phyloP scores from a whole-genome alignment of 2,888 invertebrate genomes.

The Elysia crispata region DNA sequence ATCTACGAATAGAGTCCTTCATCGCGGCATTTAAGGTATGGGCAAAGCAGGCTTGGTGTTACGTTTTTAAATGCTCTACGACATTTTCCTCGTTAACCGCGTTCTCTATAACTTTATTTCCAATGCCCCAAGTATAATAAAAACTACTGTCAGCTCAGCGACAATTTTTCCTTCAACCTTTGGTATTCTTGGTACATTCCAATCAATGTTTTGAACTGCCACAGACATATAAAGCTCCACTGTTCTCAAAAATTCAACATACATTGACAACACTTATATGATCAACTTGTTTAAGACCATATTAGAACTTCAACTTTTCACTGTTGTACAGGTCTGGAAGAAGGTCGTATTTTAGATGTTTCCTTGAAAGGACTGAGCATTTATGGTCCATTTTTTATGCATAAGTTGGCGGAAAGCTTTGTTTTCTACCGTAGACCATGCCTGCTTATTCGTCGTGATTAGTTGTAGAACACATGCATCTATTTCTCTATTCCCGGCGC shows the following conservation, averaged over 20 bases:
- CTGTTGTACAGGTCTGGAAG: slow-evolving; percentile 21
- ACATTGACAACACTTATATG: background rate
- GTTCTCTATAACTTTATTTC: too few relatives aligned
- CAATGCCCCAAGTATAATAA: too few relatives aligned
- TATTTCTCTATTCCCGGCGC: background rate
- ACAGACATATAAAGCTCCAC: slow-evolving; percentile 24
- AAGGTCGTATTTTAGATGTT: background rate
- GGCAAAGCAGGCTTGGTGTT: too few relatives aligned
- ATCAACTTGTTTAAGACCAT: background rate
- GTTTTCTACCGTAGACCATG: background rate
- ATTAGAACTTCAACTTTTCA: background rate
- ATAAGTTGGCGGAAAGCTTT: background rate
- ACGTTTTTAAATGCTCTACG: too few relatives aligned
- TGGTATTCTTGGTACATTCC: background rate
- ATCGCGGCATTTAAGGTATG: too few relatives aligned
- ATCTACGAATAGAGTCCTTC: too few relatives aligned
- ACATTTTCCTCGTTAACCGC: too few relatives aligned
- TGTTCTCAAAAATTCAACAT: background rate
- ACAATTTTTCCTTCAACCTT: background rate
- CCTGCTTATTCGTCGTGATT: background rate
- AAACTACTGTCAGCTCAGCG: too few relatives aligned
- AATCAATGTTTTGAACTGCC: slow-evolving; percentile 1
- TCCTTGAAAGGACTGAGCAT: slow-evolving; percentile 1
- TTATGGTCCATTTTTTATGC: background rate
- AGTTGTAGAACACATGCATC: background rate